Evolutionary conservation across 2,113 vertebrate species (phyloP), one percentile per base, ranked within the genome.

Genomic region (Chionodraco myersi): DNA sequence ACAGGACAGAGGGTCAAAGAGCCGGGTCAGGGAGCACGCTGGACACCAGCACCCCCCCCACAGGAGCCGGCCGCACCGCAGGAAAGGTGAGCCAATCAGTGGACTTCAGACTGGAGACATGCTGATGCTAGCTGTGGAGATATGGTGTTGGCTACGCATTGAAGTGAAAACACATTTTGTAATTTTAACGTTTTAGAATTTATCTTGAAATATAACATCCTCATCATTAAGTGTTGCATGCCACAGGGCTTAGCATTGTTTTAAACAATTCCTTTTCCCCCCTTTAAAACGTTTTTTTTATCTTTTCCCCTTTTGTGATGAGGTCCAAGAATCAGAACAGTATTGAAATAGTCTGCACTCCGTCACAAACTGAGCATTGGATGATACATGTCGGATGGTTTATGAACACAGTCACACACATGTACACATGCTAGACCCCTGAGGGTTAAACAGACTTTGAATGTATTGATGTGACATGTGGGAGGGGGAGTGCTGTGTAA

Each of bases 61-160:
- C 63, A 92, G 90, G 65, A 88, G 71, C 87, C 92, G 88, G 71
- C 64, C 81, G 13, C 90, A 86, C 47, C 84, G 91, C 36, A 92
- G 86, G 41, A 94, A 92, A 95, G 93, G 92, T 95, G 88, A 93
- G 93, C 16, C 15, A 13, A 12, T 1, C 12, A 44, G 23, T 6
- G 2, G 16, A 15, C 10, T 49, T 30, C 41, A 66, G 10, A 48
- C 41, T 15, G 12, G 44, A 69, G 53, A 10, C 14, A 15, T 5
- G 26, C 30, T 44, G 60, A 51, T 61, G 21, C 61, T 14, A 44
- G 57, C 83, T 70, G 76, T 72, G 72, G 26, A 48, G 23, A 1
- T 21, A 23, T 7, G 2, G 2, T n/a, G n/a, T 21, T 72, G 16
- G 47, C 60, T 67, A 13, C 52, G 45, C 23, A 30, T 18, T 18